Evolutionary conservation across 2,888 invertebrate genomes (phyloP), one percentile per base, ranked within the genome.

Genomic region (Phasia obesa): DNA sequence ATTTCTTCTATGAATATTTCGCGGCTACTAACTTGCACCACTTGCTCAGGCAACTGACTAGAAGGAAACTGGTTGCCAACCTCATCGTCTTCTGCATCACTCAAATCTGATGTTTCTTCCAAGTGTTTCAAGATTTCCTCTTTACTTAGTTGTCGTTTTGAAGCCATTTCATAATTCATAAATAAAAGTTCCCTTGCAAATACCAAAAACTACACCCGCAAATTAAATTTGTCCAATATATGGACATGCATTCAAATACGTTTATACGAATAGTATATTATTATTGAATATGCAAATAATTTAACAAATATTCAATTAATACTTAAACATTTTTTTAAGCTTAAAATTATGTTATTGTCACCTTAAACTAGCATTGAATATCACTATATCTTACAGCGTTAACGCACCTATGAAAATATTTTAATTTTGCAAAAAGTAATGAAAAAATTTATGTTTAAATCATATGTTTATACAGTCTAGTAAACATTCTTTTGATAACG

Each of bases 121-220:
- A 59, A 70, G 21, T 59, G 9, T 42, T 70, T 70, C 11, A 70
- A 49, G 2, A 49, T 35, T 71, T 73, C 35, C n/a, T 70, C 51
- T 73, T 51, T 47, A 38, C 25, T 73, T 6, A 73, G 49, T 59
- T 19, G 59, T 38, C 70, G 35, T 71, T 49, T 59, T 31, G 31
- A 31, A 49, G n/a, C n/a, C n/a, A n/a, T n/a, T n/a, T n/a, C n/a
- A 21, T 27, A 57, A 35, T 49, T 35, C 31, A 59, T 27, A 2
- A 57, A 59, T 49, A 19, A 21, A 59, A 59, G 11, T 4, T 23
- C 11, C 13, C 55, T 55, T 31, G n/a, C 7, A 27, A 47, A 27
- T 31, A 7, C 17, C 64, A 69, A 69, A 49, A 60, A n/a, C 38
- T 60, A 19, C 17, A 38, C 17, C 51, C 35, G 25, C 60, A 25